Conservation (phyloP, 2,797 vertebrate genomes). For the Picus viridis region DNA sequence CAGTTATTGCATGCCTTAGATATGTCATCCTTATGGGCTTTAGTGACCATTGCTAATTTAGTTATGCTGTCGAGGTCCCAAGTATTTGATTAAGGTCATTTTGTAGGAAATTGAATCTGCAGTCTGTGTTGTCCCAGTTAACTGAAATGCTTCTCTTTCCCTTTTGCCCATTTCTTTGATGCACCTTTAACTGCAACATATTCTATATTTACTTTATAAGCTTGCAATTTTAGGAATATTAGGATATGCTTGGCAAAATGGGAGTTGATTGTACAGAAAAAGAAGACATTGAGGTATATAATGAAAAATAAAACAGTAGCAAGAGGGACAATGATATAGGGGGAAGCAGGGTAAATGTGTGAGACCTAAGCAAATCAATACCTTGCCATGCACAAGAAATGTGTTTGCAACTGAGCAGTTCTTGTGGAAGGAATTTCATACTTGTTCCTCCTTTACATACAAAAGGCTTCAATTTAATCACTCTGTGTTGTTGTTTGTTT, state of each 20-base stretch:
- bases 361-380: not conserved
- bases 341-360: not conserved
- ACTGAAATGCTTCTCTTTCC: not conserved
- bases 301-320: not conserved
- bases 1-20: not conserved
- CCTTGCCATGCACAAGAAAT: not conserved
- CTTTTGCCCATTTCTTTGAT: not conserved
- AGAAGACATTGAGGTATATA: not conserved
- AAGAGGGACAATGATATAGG: not conserved
- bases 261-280: not conserved
- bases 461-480: not conserved
- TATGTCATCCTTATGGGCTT: not conserved
- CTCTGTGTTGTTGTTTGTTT: not conserved
- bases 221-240: not conserved
- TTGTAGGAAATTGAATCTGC: constrained; percentile 1
- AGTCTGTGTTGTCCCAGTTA: not conserved
- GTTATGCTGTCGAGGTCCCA: not conserved
- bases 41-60: constrained; percentile 2
- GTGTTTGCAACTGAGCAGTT: not conserved
- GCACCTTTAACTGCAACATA: not conserved
- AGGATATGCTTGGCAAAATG: not conserved
- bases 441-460: not conserved
- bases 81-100: not conserved
- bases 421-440: not conserved
- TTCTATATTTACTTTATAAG: not conserved